phyloP scores from a whole-genome alignment of 2,113 vertebrate genomes.

The Saguinus midas region DNA sequence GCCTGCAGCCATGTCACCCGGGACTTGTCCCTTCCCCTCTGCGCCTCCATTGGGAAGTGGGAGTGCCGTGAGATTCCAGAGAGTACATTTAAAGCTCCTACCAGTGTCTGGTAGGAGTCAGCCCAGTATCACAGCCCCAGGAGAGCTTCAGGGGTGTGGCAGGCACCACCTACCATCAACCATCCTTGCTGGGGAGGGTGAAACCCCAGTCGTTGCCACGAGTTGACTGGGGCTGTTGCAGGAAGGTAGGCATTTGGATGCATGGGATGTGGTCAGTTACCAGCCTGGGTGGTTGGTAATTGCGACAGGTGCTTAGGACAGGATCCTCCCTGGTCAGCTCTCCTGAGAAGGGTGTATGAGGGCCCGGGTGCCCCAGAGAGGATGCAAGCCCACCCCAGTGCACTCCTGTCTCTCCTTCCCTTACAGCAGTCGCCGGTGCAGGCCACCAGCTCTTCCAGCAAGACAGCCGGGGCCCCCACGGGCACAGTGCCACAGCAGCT shows the following conservation, averaged over 20 bases:
- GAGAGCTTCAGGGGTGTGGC: neutral
- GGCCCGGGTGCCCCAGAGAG: neutral
- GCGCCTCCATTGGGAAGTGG: neutral
- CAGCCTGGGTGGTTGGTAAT: neutral
- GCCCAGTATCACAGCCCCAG: neutral
- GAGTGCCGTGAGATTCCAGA: neutral
- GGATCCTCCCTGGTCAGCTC: no score
- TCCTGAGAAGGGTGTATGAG: neutral
- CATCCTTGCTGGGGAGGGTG: neutral
- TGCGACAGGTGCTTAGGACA: neutral
- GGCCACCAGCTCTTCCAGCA: constrained; percentile 84
- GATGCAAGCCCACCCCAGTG: neutral
- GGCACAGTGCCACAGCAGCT: constrained; percentile 86
- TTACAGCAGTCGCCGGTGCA: constrained; percentile 90
- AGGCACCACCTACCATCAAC: neutral
- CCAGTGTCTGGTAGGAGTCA: neutral
- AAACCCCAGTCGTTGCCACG: neutral
- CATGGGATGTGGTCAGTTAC: neutral
- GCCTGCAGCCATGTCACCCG: neutral
- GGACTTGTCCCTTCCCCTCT: neutral
- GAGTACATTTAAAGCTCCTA: no score
- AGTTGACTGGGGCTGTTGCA: neutral
- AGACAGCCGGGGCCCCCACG: constrained; percentile 78
- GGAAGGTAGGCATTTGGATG: neutral
- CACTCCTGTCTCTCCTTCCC: neutral